These are phyloP conservation scores for Zaprionus bogoriensis DNA, from an alignment of 2,888 invertebrate species.

Conservation along the genomic window DNA sequence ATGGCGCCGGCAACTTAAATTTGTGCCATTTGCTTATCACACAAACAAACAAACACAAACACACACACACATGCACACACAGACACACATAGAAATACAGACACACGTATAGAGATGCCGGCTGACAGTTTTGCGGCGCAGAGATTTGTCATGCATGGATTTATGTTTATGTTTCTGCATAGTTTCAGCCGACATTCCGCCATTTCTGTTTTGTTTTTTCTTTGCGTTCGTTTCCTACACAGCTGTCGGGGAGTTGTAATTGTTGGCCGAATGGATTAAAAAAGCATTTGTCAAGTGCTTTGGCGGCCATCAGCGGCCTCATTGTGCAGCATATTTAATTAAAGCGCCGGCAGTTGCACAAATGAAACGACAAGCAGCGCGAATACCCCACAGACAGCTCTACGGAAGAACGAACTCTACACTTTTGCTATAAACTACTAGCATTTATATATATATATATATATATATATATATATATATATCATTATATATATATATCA, in stretches of 20 bases:
- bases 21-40: conserved; percentile 73
- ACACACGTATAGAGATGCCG: conserved; percentile 11
- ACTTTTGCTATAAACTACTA: too few relatives aligned
- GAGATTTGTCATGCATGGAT: conserved; percentile 74
- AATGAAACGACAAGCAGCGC: neutral
- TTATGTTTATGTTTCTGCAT: conserved; percentile 67
- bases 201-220: neutral
- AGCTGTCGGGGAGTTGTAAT: conserved; percentile 63
- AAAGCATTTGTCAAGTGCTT: conserved; percentile 70
- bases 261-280: conserved; percentile 71
- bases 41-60: conserved; percentile 6
- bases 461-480: too few relatives aligned
- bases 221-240: conserved; percentile 24
- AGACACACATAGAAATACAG: neutral
- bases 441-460: too few relatives aligned
- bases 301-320: conserved; percentile 19
- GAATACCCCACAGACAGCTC: neutral
- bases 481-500: too few relatives aligned
- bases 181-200: conserved; percentile 39
- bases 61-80: conserved; percentile 13
- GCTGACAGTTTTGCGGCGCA: conserved; percentile 69
- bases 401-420: too few relatives aligned
- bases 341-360: conserved; percentile 29
- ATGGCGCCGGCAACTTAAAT: conserved; percentile 60
- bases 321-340: conserved; percentile 41